Base-by-base conservation (phyloP, 2,888 invertebrate species). In the Sialis fuliginosa region DNA sequence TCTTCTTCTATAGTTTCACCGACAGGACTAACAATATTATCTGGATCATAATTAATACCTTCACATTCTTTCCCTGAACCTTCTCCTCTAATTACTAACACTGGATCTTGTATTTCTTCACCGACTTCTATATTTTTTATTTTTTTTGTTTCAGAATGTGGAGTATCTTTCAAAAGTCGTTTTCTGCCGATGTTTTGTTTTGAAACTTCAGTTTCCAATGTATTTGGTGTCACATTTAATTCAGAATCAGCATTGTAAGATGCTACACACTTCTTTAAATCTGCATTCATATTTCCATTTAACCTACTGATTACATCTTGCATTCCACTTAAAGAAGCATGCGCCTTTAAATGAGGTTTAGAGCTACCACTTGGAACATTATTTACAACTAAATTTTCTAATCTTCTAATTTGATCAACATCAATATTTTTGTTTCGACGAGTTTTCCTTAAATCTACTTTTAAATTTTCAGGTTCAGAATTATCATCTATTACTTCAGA, bases 81-180 rank as follows among this genome's bases (percentile, higher is more conserved):
- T 55, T 78, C 75, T 1, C 83, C 86, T 43, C 72, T 73, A 1
- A 86, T 70, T 55, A 77, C 61, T 69, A 85, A 71, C 5, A 79
- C 64, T 13, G 83, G 81, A 58, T 86, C 86, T 62, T 81, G 80
- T 55, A 85, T 79, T 44, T 74, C 74, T 56, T 79, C 79, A 32
- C 81, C 68, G 8, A 80, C 68, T 48, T 62, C 63, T 9, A 62
- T 7, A 39, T 39, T n/a, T 39, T 40, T 45, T 22, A 33, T 52
- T 46, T 32, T 47, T 44, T 7, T 51, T 45, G 44, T 52, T 39
- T 31, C 47, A 31, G 32, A 4, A 22, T 35, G 12, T 47, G 44
- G 5, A 46, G 7, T 37, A 10, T 22, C 22, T 22, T 22, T 22
- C 22, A 22, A 22, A 22, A 22, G 22, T 22, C 22, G 22, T 22